Evolutionary conservation across 2,797 vertebrate species (phyloP).

Genomic region (Crocodylus rhombifer): DNA sequence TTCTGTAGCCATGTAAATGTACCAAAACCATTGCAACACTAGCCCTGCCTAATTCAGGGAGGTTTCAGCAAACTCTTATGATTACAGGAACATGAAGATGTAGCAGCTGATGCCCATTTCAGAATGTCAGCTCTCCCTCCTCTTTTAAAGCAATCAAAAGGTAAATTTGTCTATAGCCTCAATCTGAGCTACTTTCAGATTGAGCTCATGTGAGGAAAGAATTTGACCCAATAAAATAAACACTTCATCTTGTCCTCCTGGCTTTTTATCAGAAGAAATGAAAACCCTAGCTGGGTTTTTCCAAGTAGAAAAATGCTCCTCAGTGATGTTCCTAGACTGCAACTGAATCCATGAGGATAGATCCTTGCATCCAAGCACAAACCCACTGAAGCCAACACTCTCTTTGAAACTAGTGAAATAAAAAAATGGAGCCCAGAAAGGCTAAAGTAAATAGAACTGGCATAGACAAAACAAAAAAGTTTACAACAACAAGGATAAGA

Average conservation of each 20-base stretch:
- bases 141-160: no score
- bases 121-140: no score
- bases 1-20: no score
- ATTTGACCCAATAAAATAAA: background rate
- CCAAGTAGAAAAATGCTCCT: background rate
- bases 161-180: no score
- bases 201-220: background rate
- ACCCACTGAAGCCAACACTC: background rate
- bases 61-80: no score
- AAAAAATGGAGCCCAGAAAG: background rate
- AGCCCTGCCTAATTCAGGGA: no score
- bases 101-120: no score
- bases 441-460: background rate
- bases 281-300: rapidly evolving
- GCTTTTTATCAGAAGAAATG: background rate
- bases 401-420: background rate
- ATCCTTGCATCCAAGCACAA: background rate
- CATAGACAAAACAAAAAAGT: background rate
- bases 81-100: no score
- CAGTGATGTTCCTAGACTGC: background rate
- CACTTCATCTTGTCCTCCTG: background rate
- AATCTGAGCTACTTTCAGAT: background rate
- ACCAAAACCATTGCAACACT: no score
- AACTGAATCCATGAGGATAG: background rate
- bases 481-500: background rate